Conservation (phyloP, 1,140 invertebrate species). For the Tetragonula clypearis region DNA sequence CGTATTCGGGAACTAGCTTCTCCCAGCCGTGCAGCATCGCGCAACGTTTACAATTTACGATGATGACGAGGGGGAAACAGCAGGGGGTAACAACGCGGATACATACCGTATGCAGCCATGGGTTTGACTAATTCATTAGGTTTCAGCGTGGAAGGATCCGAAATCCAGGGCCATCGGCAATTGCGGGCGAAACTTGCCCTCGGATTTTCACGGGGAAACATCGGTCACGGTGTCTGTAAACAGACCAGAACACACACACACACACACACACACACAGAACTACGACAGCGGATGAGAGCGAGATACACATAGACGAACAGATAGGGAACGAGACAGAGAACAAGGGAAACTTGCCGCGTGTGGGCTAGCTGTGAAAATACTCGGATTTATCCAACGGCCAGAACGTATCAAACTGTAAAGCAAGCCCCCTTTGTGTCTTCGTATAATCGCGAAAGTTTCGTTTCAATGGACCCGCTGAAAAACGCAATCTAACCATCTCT, state of each 20-base stretch:
- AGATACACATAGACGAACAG: background rate
- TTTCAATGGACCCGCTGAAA: conserved; percentile 32
- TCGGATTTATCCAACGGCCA: conserved; percentile 23
- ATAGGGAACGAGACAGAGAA: background rate
- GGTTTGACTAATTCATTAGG: conserved; percentile 16
- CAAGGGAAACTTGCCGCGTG: background rate
- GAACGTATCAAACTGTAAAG: conserved; percentile 40
- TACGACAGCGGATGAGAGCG: background rate
- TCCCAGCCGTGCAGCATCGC: background rate
- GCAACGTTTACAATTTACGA: background rate
- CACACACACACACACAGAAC: background rate
- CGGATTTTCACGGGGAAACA: conserved; percentile 8
- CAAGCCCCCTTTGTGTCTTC: conserved; percentile 14
- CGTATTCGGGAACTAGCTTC: background rate
- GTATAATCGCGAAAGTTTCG: conserved; percentile 28
- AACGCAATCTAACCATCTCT: background rate
- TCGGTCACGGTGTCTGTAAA: conserved; percentile 36
- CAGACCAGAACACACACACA: conserved; percentile 1
- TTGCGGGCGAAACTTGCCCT: conserved; percentile 12
- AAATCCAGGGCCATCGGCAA: conserved; percentile 7
- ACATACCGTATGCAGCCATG: background rate
- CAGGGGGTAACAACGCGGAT: background rate
- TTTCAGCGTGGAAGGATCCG: background rate
- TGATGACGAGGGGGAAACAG: no score
- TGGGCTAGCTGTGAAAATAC: conserved; percentile 11